These are phyloP conservation scores for Trissoscelio sp. DNA, from an alignment of 2,888 invertebrate genomes.

Conservation along the genomic window DNA sequence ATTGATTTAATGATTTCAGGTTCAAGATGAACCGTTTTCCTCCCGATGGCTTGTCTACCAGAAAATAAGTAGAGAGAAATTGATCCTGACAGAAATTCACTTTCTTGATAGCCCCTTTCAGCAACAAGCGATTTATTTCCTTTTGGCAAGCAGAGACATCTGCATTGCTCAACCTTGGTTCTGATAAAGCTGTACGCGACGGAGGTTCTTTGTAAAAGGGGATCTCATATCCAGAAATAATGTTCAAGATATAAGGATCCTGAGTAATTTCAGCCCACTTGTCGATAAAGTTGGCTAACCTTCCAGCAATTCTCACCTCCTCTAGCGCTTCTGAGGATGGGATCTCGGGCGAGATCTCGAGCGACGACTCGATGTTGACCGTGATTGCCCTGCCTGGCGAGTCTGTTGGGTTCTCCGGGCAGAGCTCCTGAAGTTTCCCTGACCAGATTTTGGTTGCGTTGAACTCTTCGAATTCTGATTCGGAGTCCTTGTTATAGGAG, in stretches of 20 bases:
- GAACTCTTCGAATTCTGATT: not conserved
- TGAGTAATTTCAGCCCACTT: not conserved
- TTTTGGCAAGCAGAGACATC: no score
- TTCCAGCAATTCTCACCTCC: slow-evolving; percentile 12
- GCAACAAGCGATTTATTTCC: no score
- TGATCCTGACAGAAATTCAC: no score
- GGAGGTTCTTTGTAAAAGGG: no score
- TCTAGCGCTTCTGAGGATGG: not conserved
- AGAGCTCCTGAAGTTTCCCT: slow-evolving; percentile 24
- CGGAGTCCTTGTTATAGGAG: not conserved
- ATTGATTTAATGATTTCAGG: no score
- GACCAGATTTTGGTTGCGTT: not conserved
- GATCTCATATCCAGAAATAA: slow-evolving; percentile 11
- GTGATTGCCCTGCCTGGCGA: slow-evolving; percentile 18
- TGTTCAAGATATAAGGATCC: not conserved
- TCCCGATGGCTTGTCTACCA: no score
- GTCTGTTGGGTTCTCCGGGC: slow-evolving; percentile 14
- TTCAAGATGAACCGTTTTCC: no score
- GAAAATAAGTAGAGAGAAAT: no score
- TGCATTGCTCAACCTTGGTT: no score
- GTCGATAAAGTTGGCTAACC: not conserved
- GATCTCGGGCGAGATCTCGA: slow-evolving; percentile 28
- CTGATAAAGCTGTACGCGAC: no score
- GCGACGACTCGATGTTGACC: slow-evolving; percentile 10
- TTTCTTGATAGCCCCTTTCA: no score